Percentiles rank a stretch among this genome's conserved stretches.
phyloP scores from a whole-genome alignment of 1,140 invertebrate species.

The Eurosta solidaginis region DNA sequence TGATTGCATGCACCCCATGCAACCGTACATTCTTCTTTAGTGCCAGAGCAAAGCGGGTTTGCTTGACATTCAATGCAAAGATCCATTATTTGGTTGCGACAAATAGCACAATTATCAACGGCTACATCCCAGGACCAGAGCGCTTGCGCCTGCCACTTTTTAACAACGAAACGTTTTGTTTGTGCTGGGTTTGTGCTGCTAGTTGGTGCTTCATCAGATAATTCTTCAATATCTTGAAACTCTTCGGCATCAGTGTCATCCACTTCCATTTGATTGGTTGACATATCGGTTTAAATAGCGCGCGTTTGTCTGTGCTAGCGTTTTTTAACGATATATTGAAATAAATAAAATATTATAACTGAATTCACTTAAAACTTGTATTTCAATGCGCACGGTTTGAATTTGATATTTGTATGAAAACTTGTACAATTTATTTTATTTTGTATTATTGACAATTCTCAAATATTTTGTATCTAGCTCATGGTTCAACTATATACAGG shows the following conservation, averaged over 20 bases:
- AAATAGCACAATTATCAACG: slow-evolving; percentile 99
- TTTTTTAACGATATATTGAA: background rate
- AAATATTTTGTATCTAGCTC: background rate
- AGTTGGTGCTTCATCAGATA: slow-evolving; percentile 64
- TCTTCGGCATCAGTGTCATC: slow-evolving; percentile 65
- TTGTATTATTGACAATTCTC: background rate
- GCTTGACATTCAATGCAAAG: slow-evolving; percentile 99
- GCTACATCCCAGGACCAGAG: slow-evolving; percentile 99
- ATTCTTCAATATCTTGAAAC: slow-evolving; percentile 45
- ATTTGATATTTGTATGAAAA: background rate
- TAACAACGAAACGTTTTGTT: slow-evolving; percentile 89
- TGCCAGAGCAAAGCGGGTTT: slow-evolving; percentile 90
- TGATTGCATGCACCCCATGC: slow-evolving; percentile 99
- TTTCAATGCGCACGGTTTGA: background rate
- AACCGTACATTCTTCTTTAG: slow-evolving; percentile 98
- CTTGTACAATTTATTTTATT: background rate
- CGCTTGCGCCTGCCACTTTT: slow-evolving; percentile 98
- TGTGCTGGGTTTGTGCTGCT: slow-evolving; percentile 68
- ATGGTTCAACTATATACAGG: too few species aligned
- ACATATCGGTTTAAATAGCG: background rate
- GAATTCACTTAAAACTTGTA: background rate
- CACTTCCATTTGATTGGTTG: slow-evolving; percentile 70
- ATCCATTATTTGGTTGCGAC: slow-evolving; percentile 99
- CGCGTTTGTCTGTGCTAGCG: background rate
- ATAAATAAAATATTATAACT: background rate